Evolutionary conservation across 2,113 vertebrate genomes (phyloP), one percentile per base, ranked within the genome.

Genomic region (human): DNA sequence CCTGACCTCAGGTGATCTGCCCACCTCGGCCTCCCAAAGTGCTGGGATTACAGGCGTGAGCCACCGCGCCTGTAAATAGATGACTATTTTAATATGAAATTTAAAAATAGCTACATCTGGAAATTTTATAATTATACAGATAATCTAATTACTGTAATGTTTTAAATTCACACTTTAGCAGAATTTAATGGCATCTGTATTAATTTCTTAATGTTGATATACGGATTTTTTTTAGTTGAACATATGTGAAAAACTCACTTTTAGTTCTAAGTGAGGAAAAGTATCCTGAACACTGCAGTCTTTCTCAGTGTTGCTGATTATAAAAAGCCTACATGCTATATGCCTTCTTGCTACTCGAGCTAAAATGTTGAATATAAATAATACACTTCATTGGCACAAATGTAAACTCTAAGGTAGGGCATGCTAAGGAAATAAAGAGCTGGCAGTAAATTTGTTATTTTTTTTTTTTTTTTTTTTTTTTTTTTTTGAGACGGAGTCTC

Each of bases 101-200:
- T 96, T 76, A 23, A 55, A 92, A 80, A 92, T 57, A 22, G 75
- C 45, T 38, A 50, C 17, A 43, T 88, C 27, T 73, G 38, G 78
- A 87, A 64, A 79, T 72, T 79, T 86, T 52, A 50, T 43, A 66
- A 79, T 82, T 93, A 92, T 73, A 81, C 93, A 91, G 40, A 20
- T 25, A 75, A 93, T 64, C 61, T 64, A 32, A 64, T 66, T 92
- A 35, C 61, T 94, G 8, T 40, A 73, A 59, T 70, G 8, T 4
- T 93, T 95, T 87, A 79, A 48, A 94, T 45, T 57, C 75, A 84
- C 85, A 76, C 25, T 38, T 78, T 95, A 88, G 72, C 17, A 95
- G 81, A 82, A 95, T 85, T 96, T 94, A 88, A 93, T 81, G 25
- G 79, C n/a, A 94, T 81, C 5, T 35, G 45, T 89, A 88, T 88